phyloP scores from a whole-genome alignment of 1,140 invertebrate genomes.

The Chlorops oryzae region DNA sequence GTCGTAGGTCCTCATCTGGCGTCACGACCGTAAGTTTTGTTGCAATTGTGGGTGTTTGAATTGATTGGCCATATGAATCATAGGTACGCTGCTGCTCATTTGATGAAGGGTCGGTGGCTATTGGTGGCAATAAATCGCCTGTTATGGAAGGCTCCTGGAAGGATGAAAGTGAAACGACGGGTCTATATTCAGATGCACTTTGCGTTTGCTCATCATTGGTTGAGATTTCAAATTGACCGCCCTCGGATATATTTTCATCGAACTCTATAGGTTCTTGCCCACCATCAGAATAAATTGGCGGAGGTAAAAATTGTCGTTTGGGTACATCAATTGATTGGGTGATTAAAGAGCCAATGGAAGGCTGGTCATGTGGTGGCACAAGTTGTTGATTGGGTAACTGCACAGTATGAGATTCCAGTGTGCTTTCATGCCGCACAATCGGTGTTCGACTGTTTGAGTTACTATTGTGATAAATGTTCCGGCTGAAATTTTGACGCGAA shows the following conservation, averaged over 20 bases:
- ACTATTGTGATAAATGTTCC: slow-evolving; percentile 7
- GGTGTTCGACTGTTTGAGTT: slow-evolving; percentile 7
- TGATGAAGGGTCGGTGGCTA: neutral
- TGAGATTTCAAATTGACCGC: slow-evolving; percentile 9
- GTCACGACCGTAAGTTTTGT: neutral
- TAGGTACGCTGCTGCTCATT: no score
- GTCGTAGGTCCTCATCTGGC: neutral
- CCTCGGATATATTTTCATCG: neutral
- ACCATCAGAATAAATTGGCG: no score
- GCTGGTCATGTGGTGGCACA: slow-evolving; percentile 1
- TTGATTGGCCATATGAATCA: no score
- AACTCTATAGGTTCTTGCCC: no score
- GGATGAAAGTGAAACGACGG: no score
- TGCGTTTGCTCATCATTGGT: slow-evolving; percentile 3
- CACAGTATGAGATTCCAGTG: neutral
- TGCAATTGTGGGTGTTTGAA: neutral
- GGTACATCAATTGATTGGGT: no score
- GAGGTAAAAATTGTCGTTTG: no score
- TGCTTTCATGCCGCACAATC: neutral
- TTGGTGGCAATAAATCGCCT: slow-evolving; percentile 25
- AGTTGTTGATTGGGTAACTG: neutral
- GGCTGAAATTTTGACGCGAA: slow-evolving; percentile 28
- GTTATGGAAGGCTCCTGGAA: slow-evolving; percentile 29
- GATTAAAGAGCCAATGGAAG: no score
- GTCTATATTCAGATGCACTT: neutral